Evolutionary conservation across 2,888 invertebrate species (phyloP), one percentile per base, ranked within the genome.

Genomic region (Meta bourneti): DNA sequence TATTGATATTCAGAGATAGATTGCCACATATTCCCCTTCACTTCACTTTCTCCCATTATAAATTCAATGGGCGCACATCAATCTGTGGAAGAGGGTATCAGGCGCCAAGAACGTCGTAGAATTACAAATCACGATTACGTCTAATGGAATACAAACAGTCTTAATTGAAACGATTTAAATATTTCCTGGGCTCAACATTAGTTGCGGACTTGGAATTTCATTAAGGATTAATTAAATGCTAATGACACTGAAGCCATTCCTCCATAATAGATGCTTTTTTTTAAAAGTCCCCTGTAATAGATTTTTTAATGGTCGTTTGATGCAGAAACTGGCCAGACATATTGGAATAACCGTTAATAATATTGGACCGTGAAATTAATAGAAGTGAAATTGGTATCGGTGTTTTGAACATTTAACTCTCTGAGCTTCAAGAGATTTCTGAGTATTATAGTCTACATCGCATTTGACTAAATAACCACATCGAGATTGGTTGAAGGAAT

Each of bases 111-210:
- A 61, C 61, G 8, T 61, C 61, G 8, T 61, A 9, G 61, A 61
- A 61, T 61, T 61, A 61, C 61, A 61, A 61, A 61, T 61, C 61
- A 16, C 61, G 61, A 61, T 61, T 9, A 61, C 61, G 61, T 61
- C 61, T 61, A 61, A 61, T 61, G 61, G 61, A 61, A 61, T 61
- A 61, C 61, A 61, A 61, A 61, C 61, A 61, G 61, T 61, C 61
- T 61, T 61, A 61, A 61, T 61, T 61, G 61, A 61, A 61, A 61
- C 8, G 61, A 61, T 61, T 61, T 61, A 61, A 61, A 61, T 61
- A 61, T 61, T 16, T 61, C 9, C 9, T 61, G 13, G 61, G 61
- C 0, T 6, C 16, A 9, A 61, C 11, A 5, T 61, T 61, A 7
- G 61, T 9, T 9, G 8, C 11, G 16, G 61, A 11, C 11, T 61